A percentile compares a stretch with the other conserved stretches of the same genome.
Evolutionary conservation across 2,113 vertebrate species (phyloP).

Genomic region (Melanotaenia duboulayi): DNA sequence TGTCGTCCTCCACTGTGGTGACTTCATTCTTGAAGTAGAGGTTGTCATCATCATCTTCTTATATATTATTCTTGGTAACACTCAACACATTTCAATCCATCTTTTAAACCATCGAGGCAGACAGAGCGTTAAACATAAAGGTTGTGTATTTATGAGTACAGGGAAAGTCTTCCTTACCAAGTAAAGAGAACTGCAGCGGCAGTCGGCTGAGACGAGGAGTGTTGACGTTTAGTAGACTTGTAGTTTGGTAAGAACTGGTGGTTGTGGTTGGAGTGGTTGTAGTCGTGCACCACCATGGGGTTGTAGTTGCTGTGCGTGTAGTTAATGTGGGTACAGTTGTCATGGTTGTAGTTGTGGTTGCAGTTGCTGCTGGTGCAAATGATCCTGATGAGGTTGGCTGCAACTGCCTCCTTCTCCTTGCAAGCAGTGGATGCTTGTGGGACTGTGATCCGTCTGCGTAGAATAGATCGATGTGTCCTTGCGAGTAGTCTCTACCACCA

Average conservation of each 20-base stretch:
- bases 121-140: no score
- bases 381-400: fast-evolving
- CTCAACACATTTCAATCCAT: no score
- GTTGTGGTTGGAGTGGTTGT: not conserved
- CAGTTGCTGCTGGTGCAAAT: no score
- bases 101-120: no score
- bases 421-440: slow-evolving; percentile 16
- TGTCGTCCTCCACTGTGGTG: slow-evolving; percentile 50
- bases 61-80: no score
- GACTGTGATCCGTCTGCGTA: slow-evolving; percentile 38
- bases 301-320: not conserved
- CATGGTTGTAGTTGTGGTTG: not conserved
- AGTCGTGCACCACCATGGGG: no score
- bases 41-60: slow-evolving; percentile 60
- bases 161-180: slow-evolving; percentile 50
- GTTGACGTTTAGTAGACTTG: not conserved
- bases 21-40: slow-evolving; percentile 80
- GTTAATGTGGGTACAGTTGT: not conserved
- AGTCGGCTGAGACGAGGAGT: slow-evolving; percentile 65
- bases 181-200: slow-evolving; percentile 73
- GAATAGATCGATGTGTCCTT: not conserved
- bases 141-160: not conserved
- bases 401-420: slow-evolving; percentile 2
- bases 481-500: slow-evolving; percentile 71
- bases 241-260: not conserved